Base-by-base conservation (phyloP, 2,113 vertebrate species). In the Corvus cornix region DNA sequence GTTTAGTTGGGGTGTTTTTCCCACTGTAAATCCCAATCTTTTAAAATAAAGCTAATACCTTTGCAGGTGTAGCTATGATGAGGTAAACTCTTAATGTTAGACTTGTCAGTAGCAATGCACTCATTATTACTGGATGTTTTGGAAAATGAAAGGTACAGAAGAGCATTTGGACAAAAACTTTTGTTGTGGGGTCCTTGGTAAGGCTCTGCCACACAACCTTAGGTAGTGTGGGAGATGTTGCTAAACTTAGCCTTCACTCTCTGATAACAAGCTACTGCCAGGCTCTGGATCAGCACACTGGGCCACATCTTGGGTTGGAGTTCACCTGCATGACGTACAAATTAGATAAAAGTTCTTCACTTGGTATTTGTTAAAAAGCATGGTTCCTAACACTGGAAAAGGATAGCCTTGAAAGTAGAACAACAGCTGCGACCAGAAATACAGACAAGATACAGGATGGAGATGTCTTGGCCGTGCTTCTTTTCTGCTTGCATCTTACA, bases 241-340 rank as follows among this genome's bases (percentile, higher is more conserved):
- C 53, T 75, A 33, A 72, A 10, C 6, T 78, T 74, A 41, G 22
- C 58, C 31, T 79, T 94, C 44, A 18, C 44, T 52, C 30, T 75
- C 53, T 94, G 26, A 20, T 87, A 53, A 43, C 14, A 66, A 68
- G 31, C 23, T 74, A 13, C 59, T 37, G 16, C 33, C 39, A 79
- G 27, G 26, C 30, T 83, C 49, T 30, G 69, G 21, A 28, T 86
- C 19, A 69, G 59, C 17, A 26, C 21, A 16, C 18, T 30, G 46
- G 33, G 31, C 49, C 28, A 27, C 21, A 13, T 80, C 39, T 67
- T 93, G 44, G 23, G 12, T 28, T 94, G 48, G 52, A 70, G 28
- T 60, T 82, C 0, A 0, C n/a, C 49, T 62, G 20, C 21, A 13
- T 7, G 11, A 52, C 0, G 0, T 74, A 35, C 10, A 59, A 77